Evolutionary conservation across 2,797 vertebrate genomes (phyloP), one percentile per base, ranked within the genome.

Genomic region (Acrossocheilus fasciatus): DNA sequence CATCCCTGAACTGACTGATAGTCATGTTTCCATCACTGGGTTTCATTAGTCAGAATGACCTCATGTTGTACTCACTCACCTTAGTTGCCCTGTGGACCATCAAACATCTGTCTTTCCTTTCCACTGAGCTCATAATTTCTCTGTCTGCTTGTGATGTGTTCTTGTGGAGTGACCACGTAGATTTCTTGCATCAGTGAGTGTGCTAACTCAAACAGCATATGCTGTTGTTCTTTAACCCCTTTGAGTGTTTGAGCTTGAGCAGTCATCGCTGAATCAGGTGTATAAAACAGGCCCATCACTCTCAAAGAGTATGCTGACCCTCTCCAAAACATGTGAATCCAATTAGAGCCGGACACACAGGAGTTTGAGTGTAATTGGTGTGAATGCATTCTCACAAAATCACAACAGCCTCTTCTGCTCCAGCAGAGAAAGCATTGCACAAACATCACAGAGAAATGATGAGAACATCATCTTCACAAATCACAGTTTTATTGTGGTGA

Each of bases 401-500:
- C 64, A 8, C 30, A 78, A 1, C 47, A 82, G 81, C 86, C 84
- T 92, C 89, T 94, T 96, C 92, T 92, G 91, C 90, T 90, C 91
- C 91, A 91, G 83, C 89, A 75, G 34, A 82, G 26, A 57, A 52
- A 69, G 18, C 36, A n/a, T 15, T 1, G 52, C 18, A 69, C 41
- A 26, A 66, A 82, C 57, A 57, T 30, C 14, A 4, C 18, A 52
- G 34, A 52, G 45, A 41, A 70, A 74, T 45, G 62, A 90, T 90
- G 83, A 86, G 87, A 87, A 72, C 84, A 84, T 87, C 84, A 86
- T 91, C 89, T 92, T 90, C 90, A 91, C 91, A 59, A 88, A 90
- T 91, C 88, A 91, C 89, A 87, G 84, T 89, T 90, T 89, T 87
- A 92, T 92, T 91, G 90, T 89, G 93, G 86, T 92, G 91, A 93